Evolutionary conservation across 2,113 vertebrate genomes (phyloP).

Genomic region (Neotoma lepida): DNA sequence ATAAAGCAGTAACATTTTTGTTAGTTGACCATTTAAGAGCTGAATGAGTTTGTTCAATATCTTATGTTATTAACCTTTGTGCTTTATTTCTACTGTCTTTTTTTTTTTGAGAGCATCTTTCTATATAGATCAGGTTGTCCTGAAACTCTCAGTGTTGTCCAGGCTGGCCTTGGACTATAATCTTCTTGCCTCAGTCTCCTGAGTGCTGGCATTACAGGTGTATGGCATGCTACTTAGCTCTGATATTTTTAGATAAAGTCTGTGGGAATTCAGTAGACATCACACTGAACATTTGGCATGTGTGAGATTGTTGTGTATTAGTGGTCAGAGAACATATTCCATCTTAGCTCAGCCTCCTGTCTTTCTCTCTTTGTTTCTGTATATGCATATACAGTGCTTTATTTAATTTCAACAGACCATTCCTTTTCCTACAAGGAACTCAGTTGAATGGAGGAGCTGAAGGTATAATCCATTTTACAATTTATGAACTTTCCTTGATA

Average conservation of each 20-base stretch:
- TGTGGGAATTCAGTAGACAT: not conserved
- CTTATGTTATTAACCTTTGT: not conserved
- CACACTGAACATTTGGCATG: not conserved
- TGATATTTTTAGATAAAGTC: constrained; percentile 34
- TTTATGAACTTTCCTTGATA: not conserved
- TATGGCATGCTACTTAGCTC: not conserved
- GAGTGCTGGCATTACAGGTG: not conserved
- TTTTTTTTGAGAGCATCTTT: not conserved
- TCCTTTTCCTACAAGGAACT: not conserved
- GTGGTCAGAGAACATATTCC: not conserved
- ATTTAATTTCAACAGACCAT: not conserved
- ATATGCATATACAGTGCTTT: not conserved
- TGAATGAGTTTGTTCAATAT: constrained; percentile 1
- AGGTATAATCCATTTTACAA: not conserved
- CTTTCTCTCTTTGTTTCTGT: not conserved
- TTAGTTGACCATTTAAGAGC: not conserved
- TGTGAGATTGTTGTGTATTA: not conserved
- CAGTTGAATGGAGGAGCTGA: not conserved
- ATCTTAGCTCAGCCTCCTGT: not conserved
- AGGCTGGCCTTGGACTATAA: not conserved
- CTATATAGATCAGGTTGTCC: not conserved
- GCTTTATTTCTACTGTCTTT: constrained; percentile 8
- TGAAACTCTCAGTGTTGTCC: not conserved
- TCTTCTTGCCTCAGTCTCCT: not conserved
- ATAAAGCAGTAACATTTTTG: not conserved